Evolutionary conservation across 1,140 invertebrate genomes (phyloP).

Genomic region (Fopius arisanus): DNA sequence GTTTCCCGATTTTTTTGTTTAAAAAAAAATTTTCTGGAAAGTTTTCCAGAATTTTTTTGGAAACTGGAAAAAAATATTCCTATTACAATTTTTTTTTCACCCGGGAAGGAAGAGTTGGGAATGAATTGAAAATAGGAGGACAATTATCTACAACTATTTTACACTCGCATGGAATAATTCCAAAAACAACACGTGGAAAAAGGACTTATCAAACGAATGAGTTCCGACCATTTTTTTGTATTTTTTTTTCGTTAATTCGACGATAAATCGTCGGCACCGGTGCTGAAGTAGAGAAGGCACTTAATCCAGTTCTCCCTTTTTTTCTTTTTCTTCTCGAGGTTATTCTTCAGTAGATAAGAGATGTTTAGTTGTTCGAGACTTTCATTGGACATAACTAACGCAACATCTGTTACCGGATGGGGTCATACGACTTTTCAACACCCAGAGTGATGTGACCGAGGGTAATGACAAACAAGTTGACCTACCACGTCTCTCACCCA

Average conservation of each 20-base stretch:
- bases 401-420: background rate
- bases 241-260: background rate
- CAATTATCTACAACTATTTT: no score
- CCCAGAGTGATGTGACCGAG: background rate
- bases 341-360: constrained; percentile 1
- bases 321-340: background rate
- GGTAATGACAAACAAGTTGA: background rate
- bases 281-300: background rate
- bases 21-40: no score
- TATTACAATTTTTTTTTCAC: no score
- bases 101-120: no score
- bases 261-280: background rate
- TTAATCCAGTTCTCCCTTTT: background rate
- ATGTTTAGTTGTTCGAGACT: background rate
- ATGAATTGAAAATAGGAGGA: no score
- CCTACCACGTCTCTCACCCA: background rate
- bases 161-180: no score
- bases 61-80: no score
- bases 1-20: no score
- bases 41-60: no score
- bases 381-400: background rate
- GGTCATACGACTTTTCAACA: background rate
- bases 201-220: no score
- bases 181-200: no score
- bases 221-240: no score